Percentiles rank a stretch among this genome's conserved stretches.
Evolutionary conservation across 2,797 vertebrate species (phyloP).

Genomic region (Triplophysa yarkandensis): DNA sequence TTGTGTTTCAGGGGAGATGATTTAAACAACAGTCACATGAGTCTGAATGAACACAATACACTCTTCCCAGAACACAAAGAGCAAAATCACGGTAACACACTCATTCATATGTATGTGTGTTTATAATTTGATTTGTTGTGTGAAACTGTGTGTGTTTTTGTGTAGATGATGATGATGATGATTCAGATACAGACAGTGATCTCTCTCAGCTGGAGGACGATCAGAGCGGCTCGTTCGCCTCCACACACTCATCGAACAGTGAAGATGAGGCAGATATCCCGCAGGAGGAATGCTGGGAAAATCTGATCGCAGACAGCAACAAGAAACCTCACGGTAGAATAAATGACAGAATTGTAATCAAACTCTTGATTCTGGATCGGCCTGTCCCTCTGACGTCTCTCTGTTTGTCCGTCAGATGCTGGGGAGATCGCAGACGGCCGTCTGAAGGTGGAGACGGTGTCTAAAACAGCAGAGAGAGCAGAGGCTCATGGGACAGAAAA

Average conservation of each 20-base stretch:
- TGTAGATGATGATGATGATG: conserved; percentile 84
- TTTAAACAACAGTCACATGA: conserved; percentile 79
- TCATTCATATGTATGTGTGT: conserved; percentile 2
- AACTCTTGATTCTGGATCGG: background rate
- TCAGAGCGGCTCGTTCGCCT: conserved; percentile 88
- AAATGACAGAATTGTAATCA: background rate
- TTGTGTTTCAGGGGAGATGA: conserved; percentile 81
- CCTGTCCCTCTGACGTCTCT: conserved; percentile 60
- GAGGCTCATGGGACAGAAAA: conserved; percentile 67
- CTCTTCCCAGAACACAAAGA: conserved; percentile 81
- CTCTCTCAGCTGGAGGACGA: conserved; percentile 89
- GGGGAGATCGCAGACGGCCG: conserved; percentile 64
- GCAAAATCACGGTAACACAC: conserved; percentile 74
- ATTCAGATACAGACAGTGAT: conserved; percentile 94
- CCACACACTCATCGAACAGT: conserved; percentile 92
- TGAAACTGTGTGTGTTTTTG: background rate
- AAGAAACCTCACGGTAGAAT: conserved; percentile 68
- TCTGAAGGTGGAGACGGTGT: conserved; percentile 61
- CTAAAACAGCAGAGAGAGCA: conserved; percentile 64
- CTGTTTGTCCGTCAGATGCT: background rate
- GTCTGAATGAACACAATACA: conserved; percentile 77
- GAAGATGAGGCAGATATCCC: conserved; percentile 83
- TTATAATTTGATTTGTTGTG: background rate
- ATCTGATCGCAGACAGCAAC: conserved; percentile 74
- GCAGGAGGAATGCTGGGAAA: conserved; percentile 85